Evolutionary conservation across 2,113 vertebrate genomes (phyloP).

Genomic region (Jaculus jaculus): DNA sequence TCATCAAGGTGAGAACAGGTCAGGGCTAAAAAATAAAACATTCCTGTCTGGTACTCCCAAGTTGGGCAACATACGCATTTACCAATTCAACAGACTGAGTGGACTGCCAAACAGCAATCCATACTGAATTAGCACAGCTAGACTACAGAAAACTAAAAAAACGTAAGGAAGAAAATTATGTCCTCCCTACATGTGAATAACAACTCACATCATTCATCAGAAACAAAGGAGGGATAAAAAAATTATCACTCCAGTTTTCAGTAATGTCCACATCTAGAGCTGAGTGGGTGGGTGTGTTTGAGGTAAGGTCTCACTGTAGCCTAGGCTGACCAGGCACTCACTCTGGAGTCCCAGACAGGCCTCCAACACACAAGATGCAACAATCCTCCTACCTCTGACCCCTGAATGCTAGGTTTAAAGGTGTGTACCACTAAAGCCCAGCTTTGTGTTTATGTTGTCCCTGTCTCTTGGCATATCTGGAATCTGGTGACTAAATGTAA

Average conservation of each 20-base stretch:
- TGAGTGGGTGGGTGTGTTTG: no score
- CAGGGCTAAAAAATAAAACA: not conserved
- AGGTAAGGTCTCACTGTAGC: no score
- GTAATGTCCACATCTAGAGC: not conserved
- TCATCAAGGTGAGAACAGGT: not conserved
- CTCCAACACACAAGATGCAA: no score
- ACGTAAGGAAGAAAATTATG: not conserved
- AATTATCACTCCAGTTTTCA: not conserved
- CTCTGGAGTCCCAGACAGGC: no score
- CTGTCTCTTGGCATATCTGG: not conserved
- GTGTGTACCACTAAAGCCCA: no score
- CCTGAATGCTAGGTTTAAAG: no score
- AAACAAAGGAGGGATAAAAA: not conserved
- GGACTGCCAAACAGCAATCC: constrained; percentile 8
- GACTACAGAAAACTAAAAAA: constrained; percentile 25
- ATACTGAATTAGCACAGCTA: not conserved
- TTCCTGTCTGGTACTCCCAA: not conserved
- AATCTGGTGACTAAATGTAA: constrained; percentile 5
- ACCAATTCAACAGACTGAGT: not conserved
- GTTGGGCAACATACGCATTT: not conserved
- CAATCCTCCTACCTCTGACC: no score
- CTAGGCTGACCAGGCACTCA: no score
- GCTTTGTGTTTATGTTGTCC: not conserved
- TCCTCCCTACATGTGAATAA: not conserved
- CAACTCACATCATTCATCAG: not conserved